phyloP scores from a whole-genome alignment of 2,797 vertebrate genomes.

The Etheostoma nigrum region DNA sequence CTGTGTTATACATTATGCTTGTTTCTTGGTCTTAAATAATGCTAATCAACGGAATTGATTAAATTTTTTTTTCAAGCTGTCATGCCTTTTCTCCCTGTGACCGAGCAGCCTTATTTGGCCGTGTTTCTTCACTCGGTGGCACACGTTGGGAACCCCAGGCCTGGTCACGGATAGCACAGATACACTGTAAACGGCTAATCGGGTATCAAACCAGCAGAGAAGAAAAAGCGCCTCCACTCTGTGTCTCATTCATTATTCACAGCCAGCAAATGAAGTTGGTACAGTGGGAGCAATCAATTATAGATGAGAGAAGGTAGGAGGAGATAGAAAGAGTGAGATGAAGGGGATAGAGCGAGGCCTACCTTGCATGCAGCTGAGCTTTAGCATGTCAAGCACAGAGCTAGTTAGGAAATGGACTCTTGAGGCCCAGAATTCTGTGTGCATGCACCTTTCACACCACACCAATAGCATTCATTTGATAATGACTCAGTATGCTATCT shows the following conservation, averaged over 20 bases:
- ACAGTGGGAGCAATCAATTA: slow-evolving; percentile 86
- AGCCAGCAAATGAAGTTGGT: slow-evolving; percentile 84
- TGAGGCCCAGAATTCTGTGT: slow-evolving; percentile 16
- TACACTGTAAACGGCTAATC: slow-evolving; percentile 75
- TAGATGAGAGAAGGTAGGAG: slow-evolving; percentile 82
- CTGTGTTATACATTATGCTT: slow-evolving; percentile 1
- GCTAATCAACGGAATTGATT: slow-evolving; percentile 23
- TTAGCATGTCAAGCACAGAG: slow-evolving; percentile 59
- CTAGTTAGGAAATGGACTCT: slow-evolving; percentile 36
- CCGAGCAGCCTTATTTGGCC: slow-evolving; percentile 24
- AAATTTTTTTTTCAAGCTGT: neutral
- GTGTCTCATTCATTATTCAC: slow-evolving; percentile 87
- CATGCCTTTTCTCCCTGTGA: neutral
- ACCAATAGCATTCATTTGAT: slow-evolving; percentile 31
- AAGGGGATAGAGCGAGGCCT: slow-evolving; percentile 60
- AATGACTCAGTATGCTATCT: slow-evolving; percentile 19
- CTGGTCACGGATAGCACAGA: slow-evolving; percentile 68
- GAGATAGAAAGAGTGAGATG: slow-evolving; percentile 57
- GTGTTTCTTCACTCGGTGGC: slow-evolving; percentile 36
- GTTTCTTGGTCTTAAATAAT: slow-evolving; percentile 13
- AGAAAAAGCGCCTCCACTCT: slow-evolving; percentile 76
- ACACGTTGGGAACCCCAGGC: slow-evolving; percentile 54
- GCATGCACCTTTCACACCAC: slow-evolving; percentile 28
- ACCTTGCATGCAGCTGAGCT: slow-evolving; percentile 66
- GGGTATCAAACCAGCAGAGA: slow-evolving; percentile 78